phyloP scores from a whole-genome alignment of 2,888 invertebrate genomes.

The Acanthococcus lagerstroemiae region DNA sequence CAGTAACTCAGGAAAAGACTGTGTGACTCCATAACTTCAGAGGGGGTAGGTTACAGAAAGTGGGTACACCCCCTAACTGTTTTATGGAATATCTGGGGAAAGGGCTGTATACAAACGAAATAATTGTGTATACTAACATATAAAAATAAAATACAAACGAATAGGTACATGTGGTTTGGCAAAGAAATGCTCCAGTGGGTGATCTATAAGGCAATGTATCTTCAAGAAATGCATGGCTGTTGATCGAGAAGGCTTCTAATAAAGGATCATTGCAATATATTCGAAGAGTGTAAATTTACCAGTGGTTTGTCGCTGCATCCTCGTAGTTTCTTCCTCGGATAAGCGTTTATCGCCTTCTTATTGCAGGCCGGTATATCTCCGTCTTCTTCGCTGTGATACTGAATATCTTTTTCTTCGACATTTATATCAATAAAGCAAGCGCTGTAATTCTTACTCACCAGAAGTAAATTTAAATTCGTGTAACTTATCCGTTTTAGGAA shows the following conservation, averaged over 20 bases:
- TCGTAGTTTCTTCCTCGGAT: slow-evolving; percentile 14
- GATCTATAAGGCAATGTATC: background rate
- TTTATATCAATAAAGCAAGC: background rate
- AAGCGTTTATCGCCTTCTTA: slow-evolving; percentile 14
- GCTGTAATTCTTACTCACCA: slow-evolving; percentile 47
- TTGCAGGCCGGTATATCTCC: slow-evolving; percentile 15
- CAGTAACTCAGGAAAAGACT: too few species aligned
- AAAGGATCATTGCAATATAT: too few species aligned
- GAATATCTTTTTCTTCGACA: background rate
- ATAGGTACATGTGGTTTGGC: too few species aligned
- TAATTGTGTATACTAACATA: too few species aligned
- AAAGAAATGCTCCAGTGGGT: too few species aligned
- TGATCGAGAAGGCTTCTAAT: background rate
- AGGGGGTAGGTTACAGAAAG: too few species aligned
- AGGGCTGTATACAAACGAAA: too few species aligned
- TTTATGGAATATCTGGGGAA: too few species aligned
- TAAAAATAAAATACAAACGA: too few species aligned
- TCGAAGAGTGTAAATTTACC: too few species aligned
- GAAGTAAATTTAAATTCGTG: slow-evolving; percentile 67
- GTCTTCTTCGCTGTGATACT: background rate
- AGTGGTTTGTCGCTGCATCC: slow-evolving; percentile 9
- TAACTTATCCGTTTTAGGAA: slow-evolving; percentile 62
- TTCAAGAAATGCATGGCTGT: background rate
- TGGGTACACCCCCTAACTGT: too few species aligned
- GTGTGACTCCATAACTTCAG: too few species aligned